These are phyloP conservation scores for Nephotettix cincticeps DNA, from an alignment of 1,140 invertebrate genomes.

Conservation along the genomic window DNA sequence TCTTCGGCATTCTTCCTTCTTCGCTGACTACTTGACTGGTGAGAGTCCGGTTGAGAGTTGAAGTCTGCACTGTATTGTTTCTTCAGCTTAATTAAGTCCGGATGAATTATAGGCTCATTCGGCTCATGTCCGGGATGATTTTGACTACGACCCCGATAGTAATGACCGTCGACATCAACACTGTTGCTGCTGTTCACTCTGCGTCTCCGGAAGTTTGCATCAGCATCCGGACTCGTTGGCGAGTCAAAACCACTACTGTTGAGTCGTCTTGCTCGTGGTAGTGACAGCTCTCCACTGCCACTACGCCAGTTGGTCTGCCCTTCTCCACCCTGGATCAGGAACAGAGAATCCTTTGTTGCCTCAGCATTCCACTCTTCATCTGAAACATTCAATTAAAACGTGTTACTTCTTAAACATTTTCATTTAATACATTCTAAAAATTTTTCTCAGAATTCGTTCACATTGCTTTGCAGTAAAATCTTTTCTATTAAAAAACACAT, in stretches of 20 bases:
- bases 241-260: not conserved
- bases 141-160: not conserved
- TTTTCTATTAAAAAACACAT: no score
- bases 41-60: not conserved
- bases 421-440: not conserved
- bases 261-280: conserved; percentile 35
- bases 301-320: conserved; percentile 25
- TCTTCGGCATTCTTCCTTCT: conserved; percentile 42
- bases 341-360: conserved; percentile 41
- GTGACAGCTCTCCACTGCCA: conserved; percentile 34
- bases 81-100: not conserved
- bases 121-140: not conserved
- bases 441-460: no score
- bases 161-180: not conserved
- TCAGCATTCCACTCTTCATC: conserved; percentile 47
- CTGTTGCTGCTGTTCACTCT: not conserved
- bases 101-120: not conserved
- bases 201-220: not conserved
- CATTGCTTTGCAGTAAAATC: no score
- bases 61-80: not conserved
- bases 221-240: not conserved
- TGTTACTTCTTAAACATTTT: not conserved
- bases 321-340: conserved; percentile 37
- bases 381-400: conserved; percentile 41
- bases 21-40: not conserved